Percentiles rank a stretch among this genome's conserved stretches.
Conservation (phyloP, 1,140 invertebrate genomes). For the Cheumatopsyche charites region DNA sequence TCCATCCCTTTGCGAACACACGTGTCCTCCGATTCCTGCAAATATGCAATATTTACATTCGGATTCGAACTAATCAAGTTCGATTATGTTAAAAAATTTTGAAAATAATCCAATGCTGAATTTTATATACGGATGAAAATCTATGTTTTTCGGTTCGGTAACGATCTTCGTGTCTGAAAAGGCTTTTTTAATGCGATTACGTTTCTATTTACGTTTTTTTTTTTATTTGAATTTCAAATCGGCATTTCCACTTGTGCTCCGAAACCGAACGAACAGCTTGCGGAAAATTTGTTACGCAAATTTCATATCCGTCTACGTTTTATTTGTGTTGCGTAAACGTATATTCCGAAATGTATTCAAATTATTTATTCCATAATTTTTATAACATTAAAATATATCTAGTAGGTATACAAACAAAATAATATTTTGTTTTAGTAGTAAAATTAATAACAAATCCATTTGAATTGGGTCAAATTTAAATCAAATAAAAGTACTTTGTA, state of each 20-base stretch:
- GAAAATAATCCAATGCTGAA: too few relatives aligned
- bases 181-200: constrained; percentile 33
- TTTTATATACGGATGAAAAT: too few relatives aligned
- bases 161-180: constrained; percentile 15
- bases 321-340: neutral
- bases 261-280: constrained; percentile 26
- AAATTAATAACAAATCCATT: too few relatives aligned
- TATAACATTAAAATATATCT: too few relatives aligned
- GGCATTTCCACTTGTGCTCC: neutral
- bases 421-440: too few relatives aligned
- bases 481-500: too few relatives aligned
- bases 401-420: too few relatives aligned
- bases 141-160: too few relatives aligned
- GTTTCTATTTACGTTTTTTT: constrained; percentile 33
- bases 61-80: too few relatives aligned
- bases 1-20: neutral
- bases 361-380: too few relatives aligned
- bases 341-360: too few relatives aligned
- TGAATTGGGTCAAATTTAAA: too few relatives aligned
- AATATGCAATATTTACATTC: neutral
- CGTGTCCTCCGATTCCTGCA: neutral
- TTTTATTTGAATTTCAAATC: constrained; percentile 34
- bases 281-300: constrained; percentile 23
- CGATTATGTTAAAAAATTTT: neutral
- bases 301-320: constrained; percentile 4